Percentiles rank a stretch among this genome's conserved stretches.
Conservation (phyloP, 2,113 vertebrate genomes). For the Craseonycteris thonglongyai region DNA sequence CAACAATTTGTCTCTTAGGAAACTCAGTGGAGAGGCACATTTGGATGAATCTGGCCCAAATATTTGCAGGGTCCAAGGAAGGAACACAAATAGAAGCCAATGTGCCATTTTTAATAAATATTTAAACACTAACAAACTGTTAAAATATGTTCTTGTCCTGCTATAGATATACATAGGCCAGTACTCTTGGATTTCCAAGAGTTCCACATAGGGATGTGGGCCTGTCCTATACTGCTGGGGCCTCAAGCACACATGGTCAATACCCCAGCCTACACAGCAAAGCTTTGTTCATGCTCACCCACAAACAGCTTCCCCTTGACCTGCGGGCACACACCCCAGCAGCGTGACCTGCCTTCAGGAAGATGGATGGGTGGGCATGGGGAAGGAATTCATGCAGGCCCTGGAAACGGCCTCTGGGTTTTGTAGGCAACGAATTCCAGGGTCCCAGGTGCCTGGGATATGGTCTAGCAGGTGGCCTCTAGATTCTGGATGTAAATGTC, state of each 20-base stretch:
- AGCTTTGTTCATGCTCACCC: background rate
- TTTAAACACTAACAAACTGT: background rate
- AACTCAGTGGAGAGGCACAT: background rate
- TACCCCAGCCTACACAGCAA: background rate
- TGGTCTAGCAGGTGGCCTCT: background rate
- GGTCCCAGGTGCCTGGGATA: accelerated
- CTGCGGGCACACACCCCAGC: background rate
- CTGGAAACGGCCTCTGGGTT: background rate
- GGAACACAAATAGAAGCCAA: background rate
- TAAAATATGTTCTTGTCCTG: background rate
- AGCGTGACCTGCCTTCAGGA: background rate
- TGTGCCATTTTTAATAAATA: background rate
- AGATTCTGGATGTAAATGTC: background rate
- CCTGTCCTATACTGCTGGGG: background rate
- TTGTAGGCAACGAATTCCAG: background rate
- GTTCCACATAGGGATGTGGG: background rate
- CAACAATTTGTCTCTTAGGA: background rate
- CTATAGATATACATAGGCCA: background rate
- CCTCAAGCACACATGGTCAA: background rate
- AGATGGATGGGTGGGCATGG: background rate
- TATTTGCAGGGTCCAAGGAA: background rate
- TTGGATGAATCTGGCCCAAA: background rate
- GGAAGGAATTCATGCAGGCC: background rate
- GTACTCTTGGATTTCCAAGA: background rate
- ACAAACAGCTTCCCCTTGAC: background rate